A percentile compares a stretch with the other conserved stretches of the same genome.
phyloP scores from a whole-genome alignment of 2,888 invertebrate genomes.

The Dolichopus griseipennis region DNA sequence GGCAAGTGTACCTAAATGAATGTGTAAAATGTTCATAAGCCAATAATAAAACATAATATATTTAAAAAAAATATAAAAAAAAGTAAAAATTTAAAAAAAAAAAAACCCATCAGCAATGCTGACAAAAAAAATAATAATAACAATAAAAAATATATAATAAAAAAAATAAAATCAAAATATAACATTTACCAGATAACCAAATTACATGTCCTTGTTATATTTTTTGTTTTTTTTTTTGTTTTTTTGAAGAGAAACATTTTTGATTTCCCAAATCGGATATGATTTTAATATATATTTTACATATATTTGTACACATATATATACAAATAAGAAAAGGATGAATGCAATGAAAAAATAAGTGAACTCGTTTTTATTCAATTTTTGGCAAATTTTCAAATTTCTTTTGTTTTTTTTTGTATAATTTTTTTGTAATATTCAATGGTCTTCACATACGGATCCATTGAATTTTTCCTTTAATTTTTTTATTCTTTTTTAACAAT shows the following conservation, averaged over 20 bases:
- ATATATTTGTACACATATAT: too few relatives aligned
- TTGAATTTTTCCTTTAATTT: too few relatives aligned
- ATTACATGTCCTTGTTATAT: slow-evolving; percentile 3
- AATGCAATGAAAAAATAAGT: background rate
- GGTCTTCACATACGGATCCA: too few relatives aligned
- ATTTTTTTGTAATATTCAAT: background rate
- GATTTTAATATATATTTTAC: background rate
- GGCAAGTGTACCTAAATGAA: too few relatives aligned
- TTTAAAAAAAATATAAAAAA: too few relatives aligned
- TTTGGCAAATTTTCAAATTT: background rate
- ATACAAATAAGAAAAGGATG: too few relatives aligned
- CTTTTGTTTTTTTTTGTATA: background rate
- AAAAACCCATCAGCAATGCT: background rate
- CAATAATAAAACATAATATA: too few relatives aligned
- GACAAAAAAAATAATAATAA: background rate
- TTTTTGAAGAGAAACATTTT: background rate
- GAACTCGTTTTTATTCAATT: background rate
- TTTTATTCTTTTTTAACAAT: too few relatives aligned
- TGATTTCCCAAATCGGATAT: slow-evolving; percentile 6
- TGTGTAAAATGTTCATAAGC: too few relatives aligned
- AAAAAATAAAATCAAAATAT: background rate
- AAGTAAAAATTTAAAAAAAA: background rate
- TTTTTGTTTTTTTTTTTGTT: background rate
- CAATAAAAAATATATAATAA: background rate
- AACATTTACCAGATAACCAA: background rate